Conservation (phyloP, 2,888 invertebrate species). For the Dimorphilus gyrociliatus region DNA sequence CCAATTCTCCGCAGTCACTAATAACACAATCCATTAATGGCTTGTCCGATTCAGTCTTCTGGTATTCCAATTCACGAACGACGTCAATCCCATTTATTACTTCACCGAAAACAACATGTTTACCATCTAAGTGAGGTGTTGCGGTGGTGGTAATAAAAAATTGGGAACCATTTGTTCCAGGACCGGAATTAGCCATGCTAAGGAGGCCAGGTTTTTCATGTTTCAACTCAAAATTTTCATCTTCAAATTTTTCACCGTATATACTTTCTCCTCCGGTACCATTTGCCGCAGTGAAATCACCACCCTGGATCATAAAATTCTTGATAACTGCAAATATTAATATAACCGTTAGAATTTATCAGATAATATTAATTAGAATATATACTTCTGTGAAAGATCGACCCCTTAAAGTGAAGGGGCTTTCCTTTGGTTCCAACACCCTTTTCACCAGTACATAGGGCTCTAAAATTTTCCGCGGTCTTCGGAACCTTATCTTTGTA, state of each 20-base stretch:
- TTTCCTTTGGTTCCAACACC: conserved; percentile 31
- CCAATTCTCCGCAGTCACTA: conserved; percentile 55
- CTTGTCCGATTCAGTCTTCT: conserved; percentile 39
- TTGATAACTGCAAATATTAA: conserved; percentile 24
- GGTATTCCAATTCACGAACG: conserved; percentile 52
- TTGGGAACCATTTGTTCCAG: conserved; percentile 33
- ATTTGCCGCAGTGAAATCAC: conserved; percentile 26
- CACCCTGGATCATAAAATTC: conserved; percentile 30
- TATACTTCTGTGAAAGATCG: conserved; percentile 34
- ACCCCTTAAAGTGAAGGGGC: conserved; percentile 37
- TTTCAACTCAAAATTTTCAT: conserved; percentile 29
- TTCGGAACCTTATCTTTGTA: conserved; percentile 30
- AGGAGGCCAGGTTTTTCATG: conserved; percentile 28
- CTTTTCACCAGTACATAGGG: conserved; percentile 37
- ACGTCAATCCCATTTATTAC: conserved; percentile 59
- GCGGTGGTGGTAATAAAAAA: conserved; percentile 50
- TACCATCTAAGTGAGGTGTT: conserved; percentile 59
- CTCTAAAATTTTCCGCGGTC: conserved; percentile 36
- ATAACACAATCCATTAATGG: conserved; percentile 48
- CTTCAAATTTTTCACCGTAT: conserved; percentile 30
- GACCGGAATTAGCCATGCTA: conserved; percentile 34
- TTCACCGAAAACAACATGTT: conserved; percentile 64
- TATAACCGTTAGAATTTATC: too few relatives aligned
- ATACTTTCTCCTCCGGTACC: conserved; percentile 29
- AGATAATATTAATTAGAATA: too few relatives aligned